Percentiles rank a stretch among this genome's conserved stretches.
These are phyloP conservation scores for Pseudotriccus pelzelni DNA, from an alignment of 2,797 vertebrate genomes.

Conservation along the genomic window DNA sequence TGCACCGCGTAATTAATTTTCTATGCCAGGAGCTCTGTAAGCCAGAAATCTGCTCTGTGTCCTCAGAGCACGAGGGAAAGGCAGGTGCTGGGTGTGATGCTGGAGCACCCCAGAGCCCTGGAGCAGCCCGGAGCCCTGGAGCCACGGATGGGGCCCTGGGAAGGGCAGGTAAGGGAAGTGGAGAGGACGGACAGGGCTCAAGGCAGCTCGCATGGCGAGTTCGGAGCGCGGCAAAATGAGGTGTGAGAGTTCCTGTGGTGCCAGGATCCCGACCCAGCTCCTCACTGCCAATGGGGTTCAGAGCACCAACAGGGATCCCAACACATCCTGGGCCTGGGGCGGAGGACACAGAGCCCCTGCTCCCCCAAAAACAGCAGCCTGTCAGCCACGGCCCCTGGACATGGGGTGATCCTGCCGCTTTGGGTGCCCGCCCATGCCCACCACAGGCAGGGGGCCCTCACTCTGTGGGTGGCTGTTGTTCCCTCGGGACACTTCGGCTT, in stretches of 20 bases:
- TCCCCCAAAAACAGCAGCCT: fast-evolving
- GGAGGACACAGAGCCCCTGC: not conserved
- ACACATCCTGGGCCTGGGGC: not conserved
- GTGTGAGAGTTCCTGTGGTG: not conserved
- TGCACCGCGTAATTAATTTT: not conserved
- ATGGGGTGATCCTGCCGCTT: fast-evolving
- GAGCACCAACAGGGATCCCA: fast-evolving
- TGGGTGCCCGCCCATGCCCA: not conserved
- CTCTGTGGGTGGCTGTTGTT: fast-evolving
- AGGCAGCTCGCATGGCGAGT: fast-evolving
- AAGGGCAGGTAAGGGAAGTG: not conserved
- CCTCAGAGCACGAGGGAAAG: fast-evolving
- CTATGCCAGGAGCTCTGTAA: not conserved
- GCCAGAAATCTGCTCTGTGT: not conserved
- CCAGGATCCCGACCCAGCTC: not conserved
- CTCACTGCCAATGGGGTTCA: fast-evolving
- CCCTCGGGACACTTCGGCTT: not conserved
- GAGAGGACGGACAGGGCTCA: not conserved
- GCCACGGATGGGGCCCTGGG: fast-evolving
- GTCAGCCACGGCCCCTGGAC: fast-evolving
- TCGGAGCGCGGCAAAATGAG: fast-evolving
- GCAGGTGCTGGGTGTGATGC: not conserved
- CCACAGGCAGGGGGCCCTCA: fast-evolving
- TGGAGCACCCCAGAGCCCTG: not conserved
- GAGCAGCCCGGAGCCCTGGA: not conserved